A percentile compares a stretch with the other conserved stretches of the same genome.
Evolutionary conservation across 2,797 vertebrate genomes (phyloP).

Genomic region (Melanotaenia trifasciata): DNA sequence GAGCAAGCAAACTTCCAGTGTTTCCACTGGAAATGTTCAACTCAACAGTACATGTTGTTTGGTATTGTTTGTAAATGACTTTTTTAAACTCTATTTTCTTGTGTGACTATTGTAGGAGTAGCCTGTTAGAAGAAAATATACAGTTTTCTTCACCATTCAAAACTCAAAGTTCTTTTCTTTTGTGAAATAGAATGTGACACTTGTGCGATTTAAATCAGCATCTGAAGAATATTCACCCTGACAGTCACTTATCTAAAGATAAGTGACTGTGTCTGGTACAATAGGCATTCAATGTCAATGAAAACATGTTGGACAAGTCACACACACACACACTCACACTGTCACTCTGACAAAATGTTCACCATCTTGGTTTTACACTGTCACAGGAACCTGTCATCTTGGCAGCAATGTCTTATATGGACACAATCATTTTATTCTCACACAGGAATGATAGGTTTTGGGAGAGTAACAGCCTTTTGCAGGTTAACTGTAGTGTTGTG

Average conservation of each 20-base stretch:
- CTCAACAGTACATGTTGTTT: not conserved
- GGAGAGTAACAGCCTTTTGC: not conserved
- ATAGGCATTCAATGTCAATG: not conserved
- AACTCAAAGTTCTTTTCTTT: not conserved
- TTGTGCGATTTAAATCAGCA: not conserved
- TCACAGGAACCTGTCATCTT: slow-evolving; percentile 1
- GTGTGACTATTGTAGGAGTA: not conserved
- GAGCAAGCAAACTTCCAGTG: not conserved
- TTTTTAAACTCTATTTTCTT: not conserved
- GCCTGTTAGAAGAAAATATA: not conserved
- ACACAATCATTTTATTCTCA: slow-evolving; percentile 2
- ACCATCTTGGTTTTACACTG: slow-evolving; percentile 1
- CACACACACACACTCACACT: not conserved
- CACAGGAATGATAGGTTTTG: not conserved
- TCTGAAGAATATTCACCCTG: not conserved
- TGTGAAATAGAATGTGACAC: not conserved
- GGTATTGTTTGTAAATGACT: not conserved
- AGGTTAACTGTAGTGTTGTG: not conserved
- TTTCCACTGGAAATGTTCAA: not conserved
- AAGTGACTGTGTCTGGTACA: not conserved
- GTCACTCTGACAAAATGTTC: slow-evolving; percentile 5
- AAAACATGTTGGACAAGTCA: slow-evolving; percentile 1
- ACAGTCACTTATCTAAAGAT: slow-evolving; percentile 9
- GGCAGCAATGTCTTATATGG: not conserved
- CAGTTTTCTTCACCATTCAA: not conserved